Evolutionary conservation across 2,113 vertebrate species (phyloP).

Genomic region (Alaudala cheleensis): DNA sequence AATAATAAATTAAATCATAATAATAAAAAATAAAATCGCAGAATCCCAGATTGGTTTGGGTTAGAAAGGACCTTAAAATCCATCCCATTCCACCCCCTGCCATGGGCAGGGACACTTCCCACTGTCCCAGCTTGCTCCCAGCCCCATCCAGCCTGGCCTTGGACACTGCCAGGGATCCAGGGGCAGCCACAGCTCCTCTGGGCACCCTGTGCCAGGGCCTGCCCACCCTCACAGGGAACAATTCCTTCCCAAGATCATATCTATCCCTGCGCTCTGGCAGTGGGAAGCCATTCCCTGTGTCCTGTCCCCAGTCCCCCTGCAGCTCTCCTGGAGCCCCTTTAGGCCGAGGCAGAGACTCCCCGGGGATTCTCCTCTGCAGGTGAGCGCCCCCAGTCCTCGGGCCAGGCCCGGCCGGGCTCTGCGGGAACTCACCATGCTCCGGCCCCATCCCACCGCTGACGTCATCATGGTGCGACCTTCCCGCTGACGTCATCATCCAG

Average conservation of each 20-base stretch:
- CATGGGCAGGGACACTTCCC: not conserved
- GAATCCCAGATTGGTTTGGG: no score
- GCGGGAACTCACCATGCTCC: not conserved
- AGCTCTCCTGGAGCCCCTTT: not conserved
- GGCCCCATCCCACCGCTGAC: not conserved
- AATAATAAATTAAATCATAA: not conserved
- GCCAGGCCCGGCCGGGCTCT: not conserved
- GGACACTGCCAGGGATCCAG: not conserved
- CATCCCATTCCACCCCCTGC: rapidly evolving
- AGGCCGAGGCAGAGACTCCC: not conserved
- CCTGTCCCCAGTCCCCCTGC: not conserved
- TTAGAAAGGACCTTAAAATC: rapidly evolving
- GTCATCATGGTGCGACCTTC: not conserved
- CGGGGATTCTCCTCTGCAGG: not conserved
- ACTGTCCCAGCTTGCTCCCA: not conserved
- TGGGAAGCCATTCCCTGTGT: not conserved
- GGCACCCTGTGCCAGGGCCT: not conserved
- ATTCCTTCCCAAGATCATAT: not conserved
- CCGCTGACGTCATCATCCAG: not conserved
- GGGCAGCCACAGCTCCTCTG: not conserved
- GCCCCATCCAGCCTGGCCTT: not conserved
- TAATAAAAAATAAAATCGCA: not conserved
- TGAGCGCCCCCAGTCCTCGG: rapidly evolving
- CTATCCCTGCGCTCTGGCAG: not conserved
- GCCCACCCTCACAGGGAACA: not conserved